Conservation (phyloP, 2,113 vertebrate genomes). For the Galbula dea region DNA sequence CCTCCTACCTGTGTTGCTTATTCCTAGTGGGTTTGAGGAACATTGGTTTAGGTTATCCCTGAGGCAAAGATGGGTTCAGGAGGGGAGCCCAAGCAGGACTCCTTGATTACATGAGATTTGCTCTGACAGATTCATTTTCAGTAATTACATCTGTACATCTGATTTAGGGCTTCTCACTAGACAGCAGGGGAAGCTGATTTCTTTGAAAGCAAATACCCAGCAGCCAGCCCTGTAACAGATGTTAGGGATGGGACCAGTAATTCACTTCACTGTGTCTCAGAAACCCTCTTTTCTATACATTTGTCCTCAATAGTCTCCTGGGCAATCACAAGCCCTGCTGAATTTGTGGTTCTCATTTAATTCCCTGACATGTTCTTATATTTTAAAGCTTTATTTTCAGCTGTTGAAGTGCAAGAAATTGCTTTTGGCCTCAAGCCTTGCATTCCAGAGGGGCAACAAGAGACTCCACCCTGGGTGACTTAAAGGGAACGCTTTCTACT, state of each 20-base stretch:
- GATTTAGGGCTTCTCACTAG: background rate
- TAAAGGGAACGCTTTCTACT: background rate
- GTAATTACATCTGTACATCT: conserved; percentile 1
- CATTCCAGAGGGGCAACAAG: background rate
- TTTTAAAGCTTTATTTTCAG: conserved; percentile 48
- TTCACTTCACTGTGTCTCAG: conserved; percentile 19
- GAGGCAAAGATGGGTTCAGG: background rate
- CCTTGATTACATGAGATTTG: background rate
- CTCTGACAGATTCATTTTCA: conserved; percentile 26
- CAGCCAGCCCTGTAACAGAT: background rate
- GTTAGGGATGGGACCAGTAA: background rate
- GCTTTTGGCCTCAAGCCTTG: conserved; percentile 23
- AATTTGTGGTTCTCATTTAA: conserved; percentile 56
- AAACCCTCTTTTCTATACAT: background rate
- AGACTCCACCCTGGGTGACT: background rate
- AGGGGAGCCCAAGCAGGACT: background rate
- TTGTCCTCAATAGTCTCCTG: conserved; percentile 23
- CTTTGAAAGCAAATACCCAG: conserved; percentile 34
- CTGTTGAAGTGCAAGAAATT: conserved; percentile 37
- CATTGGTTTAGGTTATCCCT: background rate
- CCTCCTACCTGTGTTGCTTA: background rate
- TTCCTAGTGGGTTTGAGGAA: background rate
- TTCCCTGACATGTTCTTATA: conserved; percentile 45
- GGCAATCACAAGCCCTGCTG: conserved; percentile 7
- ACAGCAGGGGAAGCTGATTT: background rate